phyloP scores from a whole-genome alignment of 2,113 vertebrate genomes.

The Cranoglanis bouderius region DNA sequence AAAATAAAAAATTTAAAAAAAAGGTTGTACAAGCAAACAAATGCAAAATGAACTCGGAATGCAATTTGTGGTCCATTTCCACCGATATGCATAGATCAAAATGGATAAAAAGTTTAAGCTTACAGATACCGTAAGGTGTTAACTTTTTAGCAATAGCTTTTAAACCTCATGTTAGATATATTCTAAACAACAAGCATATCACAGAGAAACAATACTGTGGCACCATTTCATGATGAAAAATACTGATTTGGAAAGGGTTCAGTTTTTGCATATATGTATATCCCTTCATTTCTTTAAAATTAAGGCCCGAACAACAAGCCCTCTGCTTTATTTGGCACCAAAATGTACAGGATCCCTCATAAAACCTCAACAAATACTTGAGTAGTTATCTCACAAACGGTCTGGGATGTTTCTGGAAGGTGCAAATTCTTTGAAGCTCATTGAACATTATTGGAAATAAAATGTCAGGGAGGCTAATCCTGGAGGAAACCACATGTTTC shows the following conservation, averaged over 20 bases:
- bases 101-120: slow-evolving; percentile 60
- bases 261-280: slow-evolving; percentile 43
- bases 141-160: slow-evolving; percentile 59
- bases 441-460: not conserved
- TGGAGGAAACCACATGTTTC: slow-evolving; percentile 19
- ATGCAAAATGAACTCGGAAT: slow-evolving; percentile 52
- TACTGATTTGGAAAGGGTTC: slow-evolving; percentile 30
- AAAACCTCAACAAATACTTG: not conserved
- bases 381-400: not conserved
- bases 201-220: slow-evolving; percentile 51
- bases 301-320: not conserved
- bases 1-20: too few species aligned
- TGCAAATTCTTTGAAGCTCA: slow-evolving; percentile 24
- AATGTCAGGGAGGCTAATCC: not conserved
- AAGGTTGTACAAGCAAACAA: slow-evolving; percentile 61
- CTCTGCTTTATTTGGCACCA: slow-evolving; percentile 14
- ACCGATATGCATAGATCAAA: slow-evolving; percentile 73
- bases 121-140: slow-evolving; percentile 35
- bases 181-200: slow-evolving; percentile 60
- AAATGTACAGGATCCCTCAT: not conserved
- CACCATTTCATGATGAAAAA: slow-evolving; percentile 66
- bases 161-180: slow-evolving; percentile 63
- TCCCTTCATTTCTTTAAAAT: not conserved
- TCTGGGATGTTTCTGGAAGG: slow-evolving; percentile 28
- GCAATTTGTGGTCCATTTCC: slow-evolving; percentile 58